Base-by-base conservation (phyloP, 1,140 invertebrate genomes). In the Hyles euphorbiae region DNA sequence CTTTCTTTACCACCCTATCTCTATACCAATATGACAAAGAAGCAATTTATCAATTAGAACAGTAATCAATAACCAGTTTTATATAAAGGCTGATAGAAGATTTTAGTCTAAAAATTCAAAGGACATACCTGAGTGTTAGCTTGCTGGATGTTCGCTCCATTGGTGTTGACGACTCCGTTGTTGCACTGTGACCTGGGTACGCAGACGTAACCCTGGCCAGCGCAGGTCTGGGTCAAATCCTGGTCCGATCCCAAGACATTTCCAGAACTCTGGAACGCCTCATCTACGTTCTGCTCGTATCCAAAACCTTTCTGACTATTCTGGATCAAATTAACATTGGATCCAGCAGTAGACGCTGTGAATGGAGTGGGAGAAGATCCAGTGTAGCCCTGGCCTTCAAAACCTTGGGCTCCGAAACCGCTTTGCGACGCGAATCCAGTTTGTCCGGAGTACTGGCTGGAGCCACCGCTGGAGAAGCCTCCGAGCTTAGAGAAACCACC, bases 201-300 rank as follows among this genome's bases (percentile, higher is more conserved):
- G 70, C 92, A 93, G 47, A 90, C 88, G 70, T 89, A 90, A 49
- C 90, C 90, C 34, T 85, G 73, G 7, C 90, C 91, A 57, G 78
- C 78, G 63, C 92, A 93, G 7, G 86, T 83, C 61, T 89, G 81
- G 56, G 86, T 80, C 54, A 89, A 49, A 2, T 80, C 79, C 46
- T 36, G 53, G 11, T 63, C 64, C 40, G 73, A 65, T 22, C 56
- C 70, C 9, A 67, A 68, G 10, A 84, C 76, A 40, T 78, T 81
- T 2, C 74, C 77, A 54, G 78, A 69, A 12, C 63, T 69, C 53
- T 70, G 68, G 74, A 83, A 86, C 0, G 70, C 58, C 22, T 83
- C 75, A 48, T 86, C 76, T 32, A 79, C 76, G 48, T 72, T 81
- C 58, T 78, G 72, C 49, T 82, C 75, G 12, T 78, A 80, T 43